These are phyloP conservation scores for Emydocephalus ijimae DNA, from an alignment of 2,113 vertebrate species.

Conservation along the genomic window DNA sequence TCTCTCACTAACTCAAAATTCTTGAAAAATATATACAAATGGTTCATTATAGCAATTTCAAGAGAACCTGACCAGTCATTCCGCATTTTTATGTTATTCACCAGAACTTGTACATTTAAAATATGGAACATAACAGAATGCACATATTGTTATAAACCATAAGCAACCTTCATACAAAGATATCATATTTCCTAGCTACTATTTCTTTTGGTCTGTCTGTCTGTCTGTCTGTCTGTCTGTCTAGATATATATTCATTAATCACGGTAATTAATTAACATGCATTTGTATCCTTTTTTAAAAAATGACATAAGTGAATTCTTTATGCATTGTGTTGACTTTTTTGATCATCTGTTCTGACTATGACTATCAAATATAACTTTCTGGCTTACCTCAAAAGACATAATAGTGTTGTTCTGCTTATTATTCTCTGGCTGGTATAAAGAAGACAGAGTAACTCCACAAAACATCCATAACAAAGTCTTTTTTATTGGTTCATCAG, in stretches of 20 bases:
- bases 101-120: neutral
- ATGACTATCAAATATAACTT: neutral
- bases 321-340: neutral
- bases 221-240: too few species aligned
- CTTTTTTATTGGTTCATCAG: too few species aligned
- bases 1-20: neutral
- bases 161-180: neutral
- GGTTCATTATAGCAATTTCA: neutral
- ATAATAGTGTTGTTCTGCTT: neutral
- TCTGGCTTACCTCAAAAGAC: neutral
- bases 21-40: neutral
- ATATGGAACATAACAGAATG: neutral
- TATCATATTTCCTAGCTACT: neutral
- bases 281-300: neutral
- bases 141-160: neutral
- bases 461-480: too few species aligned
- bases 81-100: neutral
- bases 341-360: too few species aligned
- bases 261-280: neutral
- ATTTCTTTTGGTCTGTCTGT: neutral
- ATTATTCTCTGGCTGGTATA: too few species aligned
- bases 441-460: too few species aligned
- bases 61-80: neutral
- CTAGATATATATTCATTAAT: neutral
- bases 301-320: neutral